Conservation (phyloP, 1,140 invertebrate genomes). For the Doryteuthis pealeii region DNA sequence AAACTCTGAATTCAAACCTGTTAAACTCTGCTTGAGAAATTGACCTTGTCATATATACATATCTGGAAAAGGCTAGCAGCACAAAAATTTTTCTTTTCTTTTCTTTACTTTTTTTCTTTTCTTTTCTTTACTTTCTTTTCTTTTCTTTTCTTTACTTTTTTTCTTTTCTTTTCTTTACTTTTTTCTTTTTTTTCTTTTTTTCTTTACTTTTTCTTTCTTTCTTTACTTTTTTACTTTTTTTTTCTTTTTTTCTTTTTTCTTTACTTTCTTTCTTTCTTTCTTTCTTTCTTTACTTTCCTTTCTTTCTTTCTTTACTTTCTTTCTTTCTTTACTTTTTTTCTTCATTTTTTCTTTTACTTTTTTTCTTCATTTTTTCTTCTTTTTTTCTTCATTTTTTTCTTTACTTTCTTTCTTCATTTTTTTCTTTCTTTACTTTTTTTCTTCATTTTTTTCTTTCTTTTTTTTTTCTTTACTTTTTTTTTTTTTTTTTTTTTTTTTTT, state of each 20-base stretch:
- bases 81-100: slow-evolving; percentile 7
- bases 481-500: not conserved
- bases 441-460: not conserved
- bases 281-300: not conserved
- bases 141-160: not conserved
- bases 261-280: slow-evolving; percentile 2
- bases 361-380: not conserved
- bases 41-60: no score
- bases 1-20: no score
- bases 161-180: not conserved
- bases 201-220: slow-evolving; percentile 5
- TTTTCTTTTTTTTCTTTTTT: slow-evolving; percentile 5
- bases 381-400: no score
- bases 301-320: slow-evolving; percentile 7
- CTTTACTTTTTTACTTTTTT: not conserved
- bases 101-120: not conserved
- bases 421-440: slow-evolving; percentile 9
- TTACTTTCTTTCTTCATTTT: not conserved
- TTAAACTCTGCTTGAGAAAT: no score
- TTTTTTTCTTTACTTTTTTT: not conserved
- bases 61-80: no score
- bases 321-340: not conserved
- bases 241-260: slow-evolving; percentile 10
- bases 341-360: not conserved
- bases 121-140: slow-evolving; percentile 8